Percentiles rank a stretch among this genome's conserved stretches.
phyloP scores from a whole-genome alignment of 1,140 invertebrate species.

The Brevipalpus yothersi region DNA sequence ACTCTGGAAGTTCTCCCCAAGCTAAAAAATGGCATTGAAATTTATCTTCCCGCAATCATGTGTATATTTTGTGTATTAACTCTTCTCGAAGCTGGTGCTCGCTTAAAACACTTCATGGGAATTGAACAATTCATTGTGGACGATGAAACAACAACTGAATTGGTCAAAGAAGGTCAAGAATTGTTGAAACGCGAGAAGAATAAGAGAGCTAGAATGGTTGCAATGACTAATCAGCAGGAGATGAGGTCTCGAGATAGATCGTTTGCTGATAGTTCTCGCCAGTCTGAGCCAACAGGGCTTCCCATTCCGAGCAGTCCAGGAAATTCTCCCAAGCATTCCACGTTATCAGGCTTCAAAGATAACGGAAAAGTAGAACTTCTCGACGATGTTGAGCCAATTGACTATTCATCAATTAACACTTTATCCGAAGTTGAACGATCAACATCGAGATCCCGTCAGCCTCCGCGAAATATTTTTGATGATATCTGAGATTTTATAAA shows the following conservation, averaged over 20 bases:
- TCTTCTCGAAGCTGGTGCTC: constrained; percentile 77
- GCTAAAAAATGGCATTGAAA: constrained; percentile 91
- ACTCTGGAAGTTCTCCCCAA: constrained; percentile 96
- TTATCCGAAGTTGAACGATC: no score
- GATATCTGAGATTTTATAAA: no score
- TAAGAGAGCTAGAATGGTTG: not conserved
- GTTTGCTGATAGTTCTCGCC: not conserved
- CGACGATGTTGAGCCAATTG: constrained; percentile 32
- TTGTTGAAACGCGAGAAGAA: constrained; percentile 37
- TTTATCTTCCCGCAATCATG: constrained; percentile 95
- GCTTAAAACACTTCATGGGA: constrained; percentile 54
- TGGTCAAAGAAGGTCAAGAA: constrained; percentile 75
- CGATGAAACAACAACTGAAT: constrained; percentile 70
- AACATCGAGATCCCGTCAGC: no score
- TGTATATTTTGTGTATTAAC: constrained; percentile 76
- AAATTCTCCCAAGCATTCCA: not conserved
- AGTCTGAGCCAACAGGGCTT: not conserved
- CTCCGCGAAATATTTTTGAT: no score
- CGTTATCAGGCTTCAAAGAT: constrained; percentile 21
- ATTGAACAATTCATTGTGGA: constrained; percentile 88
- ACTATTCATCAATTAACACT: constrained; percentile 19
- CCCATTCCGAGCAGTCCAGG: not conserved
- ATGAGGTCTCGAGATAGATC: not conserved
- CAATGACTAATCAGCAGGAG: not conserved
- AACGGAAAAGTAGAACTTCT: constrained; percentile 33